Evolutionary conservation across 1,140 invertebrate genomes (phyloP), one percentile per base, ranked within the genome.

Genomic region (Oreohelix idahoensis): DNA sequence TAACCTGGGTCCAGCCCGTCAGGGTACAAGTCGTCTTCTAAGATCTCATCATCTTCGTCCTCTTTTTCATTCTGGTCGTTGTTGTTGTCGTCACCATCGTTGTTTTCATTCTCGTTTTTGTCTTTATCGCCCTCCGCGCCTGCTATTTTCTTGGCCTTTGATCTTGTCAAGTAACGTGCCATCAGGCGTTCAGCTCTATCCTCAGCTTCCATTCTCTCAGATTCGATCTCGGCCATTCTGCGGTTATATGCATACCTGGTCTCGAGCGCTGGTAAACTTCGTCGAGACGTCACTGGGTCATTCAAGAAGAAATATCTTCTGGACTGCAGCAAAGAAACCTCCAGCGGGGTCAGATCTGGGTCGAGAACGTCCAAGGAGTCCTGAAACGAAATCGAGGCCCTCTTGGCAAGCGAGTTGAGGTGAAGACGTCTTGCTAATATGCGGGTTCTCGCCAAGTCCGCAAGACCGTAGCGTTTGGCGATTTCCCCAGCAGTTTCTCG

Each of bases 351-450:
- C 36, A 42, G 26, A n/a, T 79, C 77, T 1, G 35, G 63, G 36
- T 79, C 77, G 23, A 79, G 39, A 8, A 69, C 49, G 29, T 76
- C 74, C 38, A 76, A 35, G 17, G 77, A 66, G 26, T 79, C 77
- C 77, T 79, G 77, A 45, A 35, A 45, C 5, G 77, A 36, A 69
- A 79, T 79, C 17, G 77, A 79, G 0, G 77, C 77, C 39, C 58
- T 63, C 45, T 42, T 79, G 36, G 77, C 36, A 10, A 79, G 63
- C 8, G 77, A 79, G 58, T 79, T 79, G 53, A 79, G 17, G 32
- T 66, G 66, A 1, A 79, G 53, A 42, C 77, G 51, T 39, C 77
- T 63, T 4, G 77, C 77, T 17, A 79, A 39, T 13, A 79, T 79
- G 1, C 77, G 5, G 53, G 77, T 69, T 69, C 77, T 63, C 29